Evolutionary conservation across 2,113 vertebrate genomes (phyloP).

Genomic region (Prolemur simus): DNA sequence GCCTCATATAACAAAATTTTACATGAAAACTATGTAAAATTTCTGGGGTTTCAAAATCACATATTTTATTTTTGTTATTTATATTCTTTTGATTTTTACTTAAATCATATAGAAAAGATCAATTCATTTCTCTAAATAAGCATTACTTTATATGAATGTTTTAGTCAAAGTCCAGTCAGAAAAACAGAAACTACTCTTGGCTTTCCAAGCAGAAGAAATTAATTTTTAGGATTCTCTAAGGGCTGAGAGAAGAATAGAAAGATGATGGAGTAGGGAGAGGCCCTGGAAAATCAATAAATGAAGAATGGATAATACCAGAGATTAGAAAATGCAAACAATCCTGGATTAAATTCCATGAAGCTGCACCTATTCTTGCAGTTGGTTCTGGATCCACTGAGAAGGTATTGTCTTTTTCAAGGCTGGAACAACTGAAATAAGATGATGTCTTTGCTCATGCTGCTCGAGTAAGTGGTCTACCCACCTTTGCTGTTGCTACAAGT

Average conservation of each 20-base stretch:
- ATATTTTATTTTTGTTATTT: not conserved
- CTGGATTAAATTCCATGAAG: not conserved
- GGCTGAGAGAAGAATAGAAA: not conserved
- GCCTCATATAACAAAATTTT: not conserved
- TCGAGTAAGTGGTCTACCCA: not conserved
- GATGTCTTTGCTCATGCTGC: not conserved
- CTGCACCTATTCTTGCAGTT: not conserved
- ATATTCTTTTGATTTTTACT: not conserved
- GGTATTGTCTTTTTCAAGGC: not conserved
- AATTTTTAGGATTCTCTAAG: not conserved
- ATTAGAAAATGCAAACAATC: not conserved
- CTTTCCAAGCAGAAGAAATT: not conserved
- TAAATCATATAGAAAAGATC: not conserved
- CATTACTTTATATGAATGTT: not conserved
- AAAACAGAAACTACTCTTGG: not conserved
- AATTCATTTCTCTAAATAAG: too few relatives aligned
- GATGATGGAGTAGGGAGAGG: not conserved
- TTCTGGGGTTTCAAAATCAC: not conserved
- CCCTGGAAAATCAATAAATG: not conserved
- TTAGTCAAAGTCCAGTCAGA: not conserved
- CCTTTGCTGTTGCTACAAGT: not conserved
- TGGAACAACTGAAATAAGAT: not conserved
- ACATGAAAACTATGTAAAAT: not conserved
- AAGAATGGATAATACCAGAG: not conserved
- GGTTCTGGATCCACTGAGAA: not conserved